Conservation (phyloP, 2,888 invertebrate genomes). For the Crossocerus cetratus region DNA sequence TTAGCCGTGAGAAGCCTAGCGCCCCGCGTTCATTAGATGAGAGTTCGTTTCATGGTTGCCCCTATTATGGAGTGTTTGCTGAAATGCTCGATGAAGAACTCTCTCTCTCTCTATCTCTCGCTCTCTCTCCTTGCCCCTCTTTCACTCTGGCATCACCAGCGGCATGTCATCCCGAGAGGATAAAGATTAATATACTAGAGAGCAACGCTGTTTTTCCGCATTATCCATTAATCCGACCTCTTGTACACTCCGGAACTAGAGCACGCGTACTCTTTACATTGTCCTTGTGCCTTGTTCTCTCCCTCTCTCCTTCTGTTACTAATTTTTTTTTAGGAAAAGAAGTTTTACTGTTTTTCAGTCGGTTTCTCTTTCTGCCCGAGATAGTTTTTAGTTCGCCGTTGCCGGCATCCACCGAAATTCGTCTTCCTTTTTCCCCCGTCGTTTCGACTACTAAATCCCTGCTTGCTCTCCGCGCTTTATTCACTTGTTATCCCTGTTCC, state of each 20-base stretch:
- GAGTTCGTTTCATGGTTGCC: constrained; percentile 2
- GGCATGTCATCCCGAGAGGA: not conserved
- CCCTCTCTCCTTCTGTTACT: not conserved
- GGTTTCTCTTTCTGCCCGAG: not conserved
- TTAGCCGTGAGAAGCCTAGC: not conserved
- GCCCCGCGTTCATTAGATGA: not conserved
- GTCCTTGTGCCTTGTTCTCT: not conserved
- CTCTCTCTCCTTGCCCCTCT: not conserved
- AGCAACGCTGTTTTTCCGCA: not conserved
- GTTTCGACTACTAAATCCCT: not conserved
- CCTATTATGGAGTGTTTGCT: constrained; percentile 1
- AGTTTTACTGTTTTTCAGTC: not conserved
- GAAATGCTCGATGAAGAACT: not conserved
- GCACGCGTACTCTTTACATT: not conserved
- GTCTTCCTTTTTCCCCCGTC: not conserved
- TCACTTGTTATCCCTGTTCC: not conserved
- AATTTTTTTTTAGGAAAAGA: too few species aligned
- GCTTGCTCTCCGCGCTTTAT: constrained; percentile 9
- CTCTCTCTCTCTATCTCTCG: too few species aligned
- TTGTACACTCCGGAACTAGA: too few species aligned
- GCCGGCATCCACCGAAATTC: not conserved
- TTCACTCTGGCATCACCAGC: too few species aligned
- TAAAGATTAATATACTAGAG: constrained; percentile 2
- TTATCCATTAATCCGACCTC: not conserved
- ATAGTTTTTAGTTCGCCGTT: too few species aligned